Evolutionary conservation across 2,797 vertebrate genomes (phyloP).

Genomic region (Characodon lateralis): DNA sequence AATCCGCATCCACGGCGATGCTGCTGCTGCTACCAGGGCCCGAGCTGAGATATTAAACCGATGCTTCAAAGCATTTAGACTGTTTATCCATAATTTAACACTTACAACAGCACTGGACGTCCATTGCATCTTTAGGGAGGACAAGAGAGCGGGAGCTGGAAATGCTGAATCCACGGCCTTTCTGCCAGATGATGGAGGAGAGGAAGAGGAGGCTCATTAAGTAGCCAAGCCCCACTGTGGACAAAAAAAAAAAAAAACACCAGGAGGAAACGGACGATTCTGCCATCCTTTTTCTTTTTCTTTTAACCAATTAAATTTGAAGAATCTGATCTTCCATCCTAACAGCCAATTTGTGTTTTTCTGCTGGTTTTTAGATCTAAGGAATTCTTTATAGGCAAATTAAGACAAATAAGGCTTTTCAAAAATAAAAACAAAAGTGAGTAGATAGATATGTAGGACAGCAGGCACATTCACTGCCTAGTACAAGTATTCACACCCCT

Average conservation of each 20-base stretch:
- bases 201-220: constrained; percentile 80
- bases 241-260: constrained; percentile 58
- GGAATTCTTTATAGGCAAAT: constrained; percentile 71
- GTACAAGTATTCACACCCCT: not conserved
- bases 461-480: constrained; percentile 8
- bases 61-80: constrained; percentile 83
- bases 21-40: constrained; percentile 66
- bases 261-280: constrained; percentile 66
- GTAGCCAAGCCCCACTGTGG: constrained; percentile 73
- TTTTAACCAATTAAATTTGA: constrained; percentile 82
- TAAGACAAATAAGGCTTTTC: constrained; percentile 59
- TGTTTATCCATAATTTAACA: constrained; percentile 85
- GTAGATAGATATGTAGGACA: constrained; percentile 29
- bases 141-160: constrained; percentile 65
- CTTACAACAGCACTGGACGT: constrained; percentile 76
- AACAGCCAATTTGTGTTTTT: constrained; percentile 77
- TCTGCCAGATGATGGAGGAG: constrained; percentile 78
- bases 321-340: constrained; percentile 74
- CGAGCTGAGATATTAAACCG: constrained; percentile 81
- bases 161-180: constrained; percentile 80
- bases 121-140: constrained; percentile 77
- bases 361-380: constrained; percentile 69
- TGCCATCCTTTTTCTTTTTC: constrained; percentile 58
- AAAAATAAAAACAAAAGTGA: constrained; percentile 42
- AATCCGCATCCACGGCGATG: constrained; percentile 64